These are phyloP conservation scores for Propithecus coquereli DNA, from an alignment of 2,113 vertebrate species.

Conservation along the genomic window DNA sequence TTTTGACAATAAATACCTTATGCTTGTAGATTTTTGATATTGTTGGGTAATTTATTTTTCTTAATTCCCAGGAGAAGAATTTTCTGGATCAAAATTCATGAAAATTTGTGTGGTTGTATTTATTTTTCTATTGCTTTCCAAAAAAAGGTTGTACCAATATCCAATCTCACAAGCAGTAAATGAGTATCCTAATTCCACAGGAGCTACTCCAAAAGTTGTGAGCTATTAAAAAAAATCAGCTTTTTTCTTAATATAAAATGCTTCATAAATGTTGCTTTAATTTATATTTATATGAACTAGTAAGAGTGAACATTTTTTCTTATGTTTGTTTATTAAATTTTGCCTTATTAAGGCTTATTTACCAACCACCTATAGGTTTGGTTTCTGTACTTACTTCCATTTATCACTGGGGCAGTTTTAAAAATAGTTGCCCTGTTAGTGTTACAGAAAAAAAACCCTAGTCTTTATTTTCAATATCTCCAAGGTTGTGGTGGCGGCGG, in stretches of 20 bases:
- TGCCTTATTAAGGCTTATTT: constrained; percentile 17
- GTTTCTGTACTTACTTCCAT: not conserved
- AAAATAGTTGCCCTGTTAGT: not conserved
- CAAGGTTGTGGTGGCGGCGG: not conserved
- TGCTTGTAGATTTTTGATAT: not conserved
- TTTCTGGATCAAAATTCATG: not conserved
- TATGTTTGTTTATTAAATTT: not conserved
- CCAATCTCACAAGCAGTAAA: not conserved
- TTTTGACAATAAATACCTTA: constrained; percentile 26
- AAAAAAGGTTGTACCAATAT: not conserved
- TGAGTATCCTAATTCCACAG: not conserved
- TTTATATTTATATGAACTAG: constrained; percentile 6
- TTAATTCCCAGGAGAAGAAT: not conserved
- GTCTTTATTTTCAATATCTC: not conserved
- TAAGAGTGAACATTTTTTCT: not conserved
- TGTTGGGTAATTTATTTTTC: not conserved
- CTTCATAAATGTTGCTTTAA: constrained; percentile 35
- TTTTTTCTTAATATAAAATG: constrained; percentile 26
- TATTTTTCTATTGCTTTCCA: constrained; percentile 4
- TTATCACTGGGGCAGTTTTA: not conserved
- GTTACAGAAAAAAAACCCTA: not conserved
- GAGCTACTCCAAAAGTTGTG: not conserved
- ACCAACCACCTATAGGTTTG: not conserved
- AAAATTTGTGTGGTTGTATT: not conserved
- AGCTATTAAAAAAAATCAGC: not conserved